Percentiles rank a stretch among this genome's conserved stretches.
These are phyloP conservation scores for Herminia tarsipennalis DNA, from an alignment of 2,888 invertebrate genomes.

Conservation along the genomic window DNA sequence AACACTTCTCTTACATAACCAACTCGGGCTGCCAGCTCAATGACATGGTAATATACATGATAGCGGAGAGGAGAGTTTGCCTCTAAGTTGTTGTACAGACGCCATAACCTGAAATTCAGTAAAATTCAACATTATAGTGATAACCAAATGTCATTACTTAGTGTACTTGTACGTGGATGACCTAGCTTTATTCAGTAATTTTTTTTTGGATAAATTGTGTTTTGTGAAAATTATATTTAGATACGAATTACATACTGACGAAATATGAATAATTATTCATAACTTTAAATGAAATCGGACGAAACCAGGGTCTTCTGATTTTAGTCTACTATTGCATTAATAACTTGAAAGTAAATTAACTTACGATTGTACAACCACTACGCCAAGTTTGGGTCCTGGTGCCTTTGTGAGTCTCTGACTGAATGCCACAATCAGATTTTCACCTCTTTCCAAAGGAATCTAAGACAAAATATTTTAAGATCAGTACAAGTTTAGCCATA, in stretches of 20 bases:
- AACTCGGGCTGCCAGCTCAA: conserved; percentile 95
- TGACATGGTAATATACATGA: conserved; percentile 96
- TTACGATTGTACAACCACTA: conserved; percentile 94
- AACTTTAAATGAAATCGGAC: no score
- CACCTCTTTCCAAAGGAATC: conserved; percentile 94
- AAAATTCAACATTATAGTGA: neutral
- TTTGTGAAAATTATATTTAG: no score
- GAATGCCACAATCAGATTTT: conserved; percentile 95
- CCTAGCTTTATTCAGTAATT: no score
- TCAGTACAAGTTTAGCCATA: no score
- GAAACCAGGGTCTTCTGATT: no score
- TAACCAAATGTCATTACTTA: neutral
- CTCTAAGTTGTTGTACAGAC: conserved; percentile 96
- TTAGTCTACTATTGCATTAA: no score
- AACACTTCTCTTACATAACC: conserved; percentile 94
- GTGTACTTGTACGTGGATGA: neutral
- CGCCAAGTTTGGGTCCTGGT: conserved; percentile 91
- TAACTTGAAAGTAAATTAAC: no score
- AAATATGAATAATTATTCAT: no score
- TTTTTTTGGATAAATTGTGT: no score
- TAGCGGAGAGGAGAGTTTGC: conserved; percentile 94
- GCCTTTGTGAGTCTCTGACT: conserved; percentile 97
- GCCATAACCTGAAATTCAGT: conserved; percentile 89
- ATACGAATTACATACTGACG: no score
- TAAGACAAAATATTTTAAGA: conserved; percentile 51